Conservation (phyloP, 1,140 invertebrate genomes). For the Caenorhabditis inopinata region DNA sequence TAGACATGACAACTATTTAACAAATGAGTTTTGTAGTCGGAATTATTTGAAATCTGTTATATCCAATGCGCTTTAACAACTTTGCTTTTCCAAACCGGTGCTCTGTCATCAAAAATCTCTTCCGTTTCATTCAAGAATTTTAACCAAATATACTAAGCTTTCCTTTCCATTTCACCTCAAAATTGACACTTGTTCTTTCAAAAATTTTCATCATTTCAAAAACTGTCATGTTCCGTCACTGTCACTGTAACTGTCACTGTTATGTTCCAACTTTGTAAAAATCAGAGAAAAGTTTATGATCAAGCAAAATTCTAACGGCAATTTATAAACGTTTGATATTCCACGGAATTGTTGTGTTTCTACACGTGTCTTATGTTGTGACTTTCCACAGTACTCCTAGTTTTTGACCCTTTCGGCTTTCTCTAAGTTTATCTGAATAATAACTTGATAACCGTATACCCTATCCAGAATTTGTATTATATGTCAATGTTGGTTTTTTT, state of each 20-base stretch:
- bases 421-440: not conserved
- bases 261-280: no score
- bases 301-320: no score
- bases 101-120: conserved; percentile 10
- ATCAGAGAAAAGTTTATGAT: no score
- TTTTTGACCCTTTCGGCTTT: not conserved
- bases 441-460: no score
- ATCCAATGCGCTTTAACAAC: not conserved
- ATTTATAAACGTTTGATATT: no score
- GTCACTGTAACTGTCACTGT: no score
- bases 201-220: not conserved
- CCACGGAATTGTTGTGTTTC: not conserved
- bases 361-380: conserved; percentile 23
- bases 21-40: no score
- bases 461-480: not conserved
- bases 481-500: not conserved
- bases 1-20: no score
- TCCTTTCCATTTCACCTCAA: conserved; percentile 17
- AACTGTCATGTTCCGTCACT: no score
- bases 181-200: conserved; percentile 22
- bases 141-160: not conserved
- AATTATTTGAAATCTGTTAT: conserved; percentile 4
- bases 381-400: not conserved
- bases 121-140: not conserved
- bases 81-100: conserved; percentile 15